Conservation (phyloP, 2,888 invertebrate species). For the Melanophora roralis region DNA sequence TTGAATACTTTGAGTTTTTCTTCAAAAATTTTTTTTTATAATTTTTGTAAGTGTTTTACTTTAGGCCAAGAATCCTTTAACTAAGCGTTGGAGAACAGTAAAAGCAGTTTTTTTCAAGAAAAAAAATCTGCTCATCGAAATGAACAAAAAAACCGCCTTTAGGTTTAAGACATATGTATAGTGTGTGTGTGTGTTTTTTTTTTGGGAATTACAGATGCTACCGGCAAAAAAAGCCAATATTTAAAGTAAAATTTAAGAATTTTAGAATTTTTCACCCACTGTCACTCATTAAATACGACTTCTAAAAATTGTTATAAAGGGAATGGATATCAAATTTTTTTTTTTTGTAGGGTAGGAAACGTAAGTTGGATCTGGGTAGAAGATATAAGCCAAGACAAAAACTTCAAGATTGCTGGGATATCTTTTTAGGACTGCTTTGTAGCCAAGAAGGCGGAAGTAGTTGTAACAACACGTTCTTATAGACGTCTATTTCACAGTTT, state of each 20-base stretch:
- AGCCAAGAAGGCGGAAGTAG: too few species aligned
- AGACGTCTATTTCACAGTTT: too few species aligned
- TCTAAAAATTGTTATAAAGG: too few species aligned
- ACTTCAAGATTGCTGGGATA: too few species aligned
- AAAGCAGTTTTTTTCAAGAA: slow-evolving; percentile 51
- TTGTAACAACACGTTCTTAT: too few species aligned
- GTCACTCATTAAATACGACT: too few species aligned
- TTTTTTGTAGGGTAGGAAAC: too few species aligned
- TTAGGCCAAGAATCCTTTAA: slow-evolving; percentile 54
- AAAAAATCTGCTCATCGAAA: slow-evolving; percentile 50
- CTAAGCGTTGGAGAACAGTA: slow-evolving; percentile 1
- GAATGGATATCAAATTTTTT: too few species aligned
- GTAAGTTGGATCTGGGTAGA: too few species aligned
- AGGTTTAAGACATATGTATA: slow-evolving; percentile 51
- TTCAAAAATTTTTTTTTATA: background rate
- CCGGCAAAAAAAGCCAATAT: background rate
- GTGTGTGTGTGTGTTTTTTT: slow-evolving; percentile 22
- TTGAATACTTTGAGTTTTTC: slow-evolving; percentile 11
- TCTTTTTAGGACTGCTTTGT: too few species aligned
- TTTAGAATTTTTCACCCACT: too few species aligned
- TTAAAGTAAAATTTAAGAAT: background rate
- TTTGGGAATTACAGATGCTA: slow-evolving; percentile 48
- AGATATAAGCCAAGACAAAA: too few species aligned
- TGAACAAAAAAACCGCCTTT: slow-evolving; percentile 25
- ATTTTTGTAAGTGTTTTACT: background rate